These are phyloP conservation scores for Phenganax stokvisi DNA, from an alignment of 92 coral and sea anemone genomes.

Conservation along the genomic window DNA sequence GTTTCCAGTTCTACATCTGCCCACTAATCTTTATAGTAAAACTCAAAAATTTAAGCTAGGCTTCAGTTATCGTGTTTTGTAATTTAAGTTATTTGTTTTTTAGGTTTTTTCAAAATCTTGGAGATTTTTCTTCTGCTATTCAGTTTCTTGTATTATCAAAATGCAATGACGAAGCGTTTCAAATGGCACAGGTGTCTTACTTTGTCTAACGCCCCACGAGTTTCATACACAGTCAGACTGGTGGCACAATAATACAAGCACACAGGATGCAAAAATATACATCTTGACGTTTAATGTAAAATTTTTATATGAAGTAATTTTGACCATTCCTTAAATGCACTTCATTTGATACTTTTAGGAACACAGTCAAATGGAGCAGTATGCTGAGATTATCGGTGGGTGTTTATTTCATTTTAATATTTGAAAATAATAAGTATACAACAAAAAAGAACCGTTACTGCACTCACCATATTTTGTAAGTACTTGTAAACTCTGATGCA, in stretches of 20 bases:
- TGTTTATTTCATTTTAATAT: not conserved
- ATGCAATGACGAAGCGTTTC: slow-evolving; percentile 98
- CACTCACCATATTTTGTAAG: not conserved
- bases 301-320: no score
- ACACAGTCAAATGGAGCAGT: slow-evolving; percentile 98
- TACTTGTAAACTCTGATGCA: not conserved
- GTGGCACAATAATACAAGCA: no score
- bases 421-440: not conserved
- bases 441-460: not conserved
- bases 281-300: no score
- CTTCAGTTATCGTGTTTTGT: not conserved
- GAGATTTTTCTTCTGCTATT: slow-evolving; percentile 95
- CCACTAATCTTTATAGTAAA: not conserved
- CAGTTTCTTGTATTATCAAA: slow-evolving; percentile 97
- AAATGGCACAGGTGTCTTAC: slow-evolving; percentile 82
- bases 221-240: not conserved
- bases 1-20: not conserved
- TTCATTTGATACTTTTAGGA: slow-evolving; percentile 45
- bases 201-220: not conserved
- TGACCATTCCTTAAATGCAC: no score
- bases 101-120: slow-evolving; percentile 96
- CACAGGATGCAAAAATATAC: no score
- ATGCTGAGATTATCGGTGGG: slow-evolving; percentile 96
- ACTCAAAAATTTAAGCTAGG: not conserved
- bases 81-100: not conserved